A percentile compares a stretch with the other conserved stretches of the same genome.
These are phyloP conservation scores for Corbicula japonica DNA, from an alignment of 2,888 invertebrate species.

Conservation along the genomic window DNA sequence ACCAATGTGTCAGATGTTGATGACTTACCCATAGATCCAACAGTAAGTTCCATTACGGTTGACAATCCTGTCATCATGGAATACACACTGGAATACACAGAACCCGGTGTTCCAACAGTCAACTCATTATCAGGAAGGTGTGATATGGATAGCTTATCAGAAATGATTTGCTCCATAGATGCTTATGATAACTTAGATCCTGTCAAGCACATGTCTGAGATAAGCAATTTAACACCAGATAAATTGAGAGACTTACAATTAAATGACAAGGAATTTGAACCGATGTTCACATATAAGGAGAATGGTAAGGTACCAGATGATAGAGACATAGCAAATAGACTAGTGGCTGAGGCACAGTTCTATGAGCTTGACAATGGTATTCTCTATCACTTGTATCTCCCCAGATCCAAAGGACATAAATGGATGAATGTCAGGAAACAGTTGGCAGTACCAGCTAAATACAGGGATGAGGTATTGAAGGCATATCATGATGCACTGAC, in stretches of 20 bases:
- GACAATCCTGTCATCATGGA: slow-evolving; percentile 1
- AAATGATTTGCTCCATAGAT: slow-evolving; percentile 33
- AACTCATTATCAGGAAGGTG: not conserved
- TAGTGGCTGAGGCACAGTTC: slow-evolving; percentile 28
- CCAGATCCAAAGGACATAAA: slow-evolving; percentile 29
- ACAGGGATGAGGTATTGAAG: slow-evolving; percentile 16
- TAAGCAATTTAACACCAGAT: not conserved
- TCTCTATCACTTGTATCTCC: slow-evolving; percentile 31
- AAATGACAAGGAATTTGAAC: too few species aligned
- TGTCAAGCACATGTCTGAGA: not conserved
- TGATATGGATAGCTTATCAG: slow-evolving; percentile 14
- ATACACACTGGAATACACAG: slow-evolving; percentile 15
- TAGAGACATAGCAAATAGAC: slow-evolving; percentile 9
- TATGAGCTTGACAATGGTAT: slow-evolving; percentile 28
- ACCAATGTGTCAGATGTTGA: slow-evolving; percentile 11
- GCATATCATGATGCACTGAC: slow-evolving; percentile 33
- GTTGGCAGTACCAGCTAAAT: slow-evolving; percentile 18
- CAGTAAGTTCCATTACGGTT: slow-evolving; percentile 1
- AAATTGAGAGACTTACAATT: not conserved
- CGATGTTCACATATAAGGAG: slow-evolving; percentile 13
- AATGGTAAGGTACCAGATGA: slow-evolving; percentile 25
- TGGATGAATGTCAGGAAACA: slow-evolving; percentile 23
- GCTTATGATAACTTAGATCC: slow-evolving; percentile 17
- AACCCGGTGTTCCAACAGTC: not conserved
- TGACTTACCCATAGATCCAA: slow-evolving; percentile 21